phyloP scores from a whole-genome alignment of 1,140 invertebrate genomes.

The Ceratina australensis region DNA sequence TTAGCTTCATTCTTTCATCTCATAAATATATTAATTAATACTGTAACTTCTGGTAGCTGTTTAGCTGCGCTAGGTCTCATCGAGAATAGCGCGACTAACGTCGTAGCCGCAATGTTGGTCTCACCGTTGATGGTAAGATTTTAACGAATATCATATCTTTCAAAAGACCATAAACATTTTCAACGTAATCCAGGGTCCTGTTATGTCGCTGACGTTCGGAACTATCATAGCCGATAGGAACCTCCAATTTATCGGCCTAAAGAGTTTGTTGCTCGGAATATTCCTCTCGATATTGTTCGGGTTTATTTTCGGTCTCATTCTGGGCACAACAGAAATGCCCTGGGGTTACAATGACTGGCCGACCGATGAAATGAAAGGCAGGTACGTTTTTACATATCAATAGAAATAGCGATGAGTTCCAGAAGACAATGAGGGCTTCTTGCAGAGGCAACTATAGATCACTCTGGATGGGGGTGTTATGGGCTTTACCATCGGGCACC shows the following conservation, averaged over 20 bases:
- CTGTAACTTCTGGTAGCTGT: slow-evolving; percentile 66
- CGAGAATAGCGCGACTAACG: slow-evolving; percentile 89
- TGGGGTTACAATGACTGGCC: slow-evolving; percentile 90
- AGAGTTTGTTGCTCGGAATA: slow-evolving; percentile 86
- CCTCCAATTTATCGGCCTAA: slow-evolving; percentile 83
- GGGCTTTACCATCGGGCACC: slow-evolving; percentile 86
- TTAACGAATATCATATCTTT: no score
- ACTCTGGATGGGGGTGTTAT: slow-evolving; percentile 86
- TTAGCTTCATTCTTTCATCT: not conserved
- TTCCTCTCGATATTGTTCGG: slow-evolving; percentile 87
- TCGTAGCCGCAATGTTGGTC: slow-evolving; percentile 93
- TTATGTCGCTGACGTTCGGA: slow-evolving; percentile 92
- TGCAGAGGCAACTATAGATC: slow-evolving; percentile 84
- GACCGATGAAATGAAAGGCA: slow-evolving; percentile 89
- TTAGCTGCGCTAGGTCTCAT: slow-evolving; percentile 87
- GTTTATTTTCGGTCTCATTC: slow-evolving; percentile 88
- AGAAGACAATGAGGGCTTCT: not conserved
- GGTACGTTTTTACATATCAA: slow-evolving; percentile 75
- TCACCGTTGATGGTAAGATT: slow-evolving; percentile 88
- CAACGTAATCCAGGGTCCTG: slow-evolving; percentile 82
- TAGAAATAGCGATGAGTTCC: not conserved
- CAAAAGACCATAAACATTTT: not conserved
- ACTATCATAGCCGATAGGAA: slow-evolving; percentile 87
- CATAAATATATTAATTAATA: not conserved
- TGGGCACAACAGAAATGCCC: slow-evolving; percentile 86